A percentile compares a stretch with the other conserved stretches of the same genome.
These are phyloP conservation scores for Drosophila basisetae DNA, from an alignment of 2,888 invertebrate species.

Conservation along the genomic window DNA sequence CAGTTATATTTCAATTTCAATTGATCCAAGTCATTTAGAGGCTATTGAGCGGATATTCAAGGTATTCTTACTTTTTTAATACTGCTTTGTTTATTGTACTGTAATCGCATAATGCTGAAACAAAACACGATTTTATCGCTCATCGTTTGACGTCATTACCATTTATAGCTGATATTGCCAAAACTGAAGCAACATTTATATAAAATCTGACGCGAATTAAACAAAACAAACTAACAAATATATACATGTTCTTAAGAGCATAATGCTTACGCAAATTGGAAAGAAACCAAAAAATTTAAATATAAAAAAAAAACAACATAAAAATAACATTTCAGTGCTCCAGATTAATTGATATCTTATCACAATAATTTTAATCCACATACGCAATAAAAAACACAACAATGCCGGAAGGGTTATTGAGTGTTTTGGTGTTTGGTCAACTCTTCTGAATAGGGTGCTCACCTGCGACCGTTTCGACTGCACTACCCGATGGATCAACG, in stretches of 20 bases:
- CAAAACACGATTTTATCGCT: background rate
- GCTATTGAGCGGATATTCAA: background rate
- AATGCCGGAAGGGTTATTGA: conserved; percentile 20
- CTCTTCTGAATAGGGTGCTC: conserved; percentile 25
- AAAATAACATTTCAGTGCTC: background rate
- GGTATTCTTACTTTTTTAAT: background rate
- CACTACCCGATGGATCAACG: conserved; percentile 64
- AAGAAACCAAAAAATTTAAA: background rate
- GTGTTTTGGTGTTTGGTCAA: background rate
- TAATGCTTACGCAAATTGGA: background rate
- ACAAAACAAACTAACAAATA: background rate
- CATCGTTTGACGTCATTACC: conserved; percentile 1
- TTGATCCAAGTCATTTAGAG: background rate
- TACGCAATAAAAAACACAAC: background rate
- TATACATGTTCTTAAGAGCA: background rate
- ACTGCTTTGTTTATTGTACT: background rate
- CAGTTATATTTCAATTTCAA: background rate
- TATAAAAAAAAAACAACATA: background rate
- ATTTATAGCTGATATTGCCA: background rate
- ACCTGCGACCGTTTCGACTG: conserved; percentile 44
- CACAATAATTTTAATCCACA: conserved; percentile 8
- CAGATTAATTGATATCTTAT: conserved; percentile 27
- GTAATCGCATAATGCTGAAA: background rate
- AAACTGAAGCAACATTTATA: conserved; percentile 4
- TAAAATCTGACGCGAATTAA: background rate